Base-by-base conservation (phyloP, 2,888 invertebrate genomes). In the Cryptocephalus moraei region DNA sequence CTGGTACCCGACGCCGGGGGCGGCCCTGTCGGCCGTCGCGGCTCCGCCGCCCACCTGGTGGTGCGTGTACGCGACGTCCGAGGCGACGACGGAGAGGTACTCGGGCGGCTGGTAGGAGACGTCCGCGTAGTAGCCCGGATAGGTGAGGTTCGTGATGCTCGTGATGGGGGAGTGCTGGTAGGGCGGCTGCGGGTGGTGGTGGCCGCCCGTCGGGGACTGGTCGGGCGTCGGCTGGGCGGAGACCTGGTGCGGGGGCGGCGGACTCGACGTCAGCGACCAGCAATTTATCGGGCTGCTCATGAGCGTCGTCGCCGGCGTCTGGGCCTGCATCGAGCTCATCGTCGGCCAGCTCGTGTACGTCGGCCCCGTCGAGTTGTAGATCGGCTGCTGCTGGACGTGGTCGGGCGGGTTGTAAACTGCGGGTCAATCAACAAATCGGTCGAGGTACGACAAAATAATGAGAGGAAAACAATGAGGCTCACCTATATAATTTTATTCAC, bases 381-480 rank as follows among this genome's bases (percentile, higher is more conserved):
- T 49, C 8, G 66, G 56, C 55, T 69, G 69, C 52, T 71, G 69
- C 50, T 71, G 69, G 10, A 70, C 59, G 55, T 71, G 72, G 10
- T 72, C 72, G 13, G 71, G 70, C 4, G 71, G 70, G 47, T 65
- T 70, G 55, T 72, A 72, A 9, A 67, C 72, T 71, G 50, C 39
- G 64, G 64, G 33, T 32, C 22, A 22, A 4, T 22, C 22, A 22
- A 22, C 22, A 22, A 22, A 22, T 22, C 22, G 6, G 6, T 22
- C 6, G 22, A 22, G 6, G 6, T 22, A 22, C 6, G 22, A 22
- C 22, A 4, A 2, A 6, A 22, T 22, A 22, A 22, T 2, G 22
- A 22, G 6, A 22, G 6, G 2, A 4, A 22, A 22, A 22, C n/a
- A 22, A 22, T 22, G 22, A n/a, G n/a, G n/a, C n/a, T n/a, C n/a